Conservation (phyloP, 1,140 invertebrate genomes). For the Tetragonula clypearis region DNA sequence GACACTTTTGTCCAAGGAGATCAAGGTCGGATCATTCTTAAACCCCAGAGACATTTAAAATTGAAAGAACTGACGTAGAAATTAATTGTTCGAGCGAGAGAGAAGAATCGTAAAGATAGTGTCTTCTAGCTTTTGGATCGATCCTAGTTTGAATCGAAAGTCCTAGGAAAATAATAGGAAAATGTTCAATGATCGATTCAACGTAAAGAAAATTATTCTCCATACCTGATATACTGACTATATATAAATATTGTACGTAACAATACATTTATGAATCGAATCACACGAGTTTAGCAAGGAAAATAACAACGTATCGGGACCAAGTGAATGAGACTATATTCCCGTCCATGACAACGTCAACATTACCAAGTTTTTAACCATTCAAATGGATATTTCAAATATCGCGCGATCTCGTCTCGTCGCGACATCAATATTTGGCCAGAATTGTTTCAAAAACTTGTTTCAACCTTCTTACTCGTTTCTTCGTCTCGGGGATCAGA, state of each 20-base stretch:
- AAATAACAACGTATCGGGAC: not conserved
- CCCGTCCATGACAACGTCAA: not conserved
- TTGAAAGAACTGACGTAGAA: not conserved
- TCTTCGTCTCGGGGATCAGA: conserved; percentile 1
- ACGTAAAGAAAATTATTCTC: not conserved
- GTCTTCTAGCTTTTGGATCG: too few relatives aligned
- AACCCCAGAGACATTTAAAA: not conserved
- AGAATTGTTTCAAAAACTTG: not conserved
- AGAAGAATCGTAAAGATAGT: not conserved
- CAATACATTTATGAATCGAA: not conserved
- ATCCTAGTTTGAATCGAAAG: too few relatives aligned
- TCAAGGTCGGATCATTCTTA: not conserved
- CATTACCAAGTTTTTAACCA: too few relatives aligned
- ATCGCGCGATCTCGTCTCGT: not conserved
- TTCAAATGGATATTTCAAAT: too few relatives aligned
- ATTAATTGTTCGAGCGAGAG: not conserved
- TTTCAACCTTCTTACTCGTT: not conserved
- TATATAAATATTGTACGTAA: not conserved
- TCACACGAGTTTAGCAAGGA: not conserved
- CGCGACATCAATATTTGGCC: not conserved
- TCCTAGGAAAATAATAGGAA: too few relatives aligned
- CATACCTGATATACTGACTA: not conserved
- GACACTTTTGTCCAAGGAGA: not conserved
- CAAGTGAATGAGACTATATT: not conserved
- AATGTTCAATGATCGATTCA: too few relatives aligned